Evolutionary conservation across 2,888 invertebrate species (phyloP), one percentile per base, ranked within the genome.

Genomic region (Ellobium chinense): DNA sequence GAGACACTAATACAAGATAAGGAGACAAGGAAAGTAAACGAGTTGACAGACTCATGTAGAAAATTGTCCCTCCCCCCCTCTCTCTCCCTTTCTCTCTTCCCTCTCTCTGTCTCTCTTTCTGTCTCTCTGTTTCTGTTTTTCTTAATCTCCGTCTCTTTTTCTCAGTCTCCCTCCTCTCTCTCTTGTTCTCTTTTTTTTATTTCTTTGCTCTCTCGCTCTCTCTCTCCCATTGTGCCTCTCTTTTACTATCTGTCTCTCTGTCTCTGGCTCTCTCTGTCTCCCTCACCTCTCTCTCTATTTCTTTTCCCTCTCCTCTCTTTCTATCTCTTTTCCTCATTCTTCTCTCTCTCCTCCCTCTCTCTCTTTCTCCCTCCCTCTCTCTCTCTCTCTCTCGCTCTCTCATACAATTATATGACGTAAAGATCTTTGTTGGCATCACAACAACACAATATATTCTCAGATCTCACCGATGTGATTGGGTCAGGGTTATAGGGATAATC

Each of bases 21-120:
- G n/a, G n/a, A n/a, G n/a, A n/a, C n/a, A n/a, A n/a, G n/a, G n/a
- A n/a, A n/a, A n/a, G n/a, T n/a, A n/a, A n/a, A n/a, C n/a, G n/a
- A n/a, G n/a, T n/a, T n/a, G n/a, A n/a, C n/a, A n/a, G n/a, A n/a
- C n/a, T n/a, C n/a, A n/a, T n/a, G n/a, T n/a, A n/a, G n/a, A n/a
- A n/a, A n/a, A n/a, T n/a, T n/a, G 24, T 58, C 31, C 29, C 56
- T 54, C n/a, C 27, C 34, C 27, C n/a, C 56, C 27, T 70, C 46
- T 54, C 70, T 70, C 18, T n/a, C n/a, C n/a, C 37, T 27, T 72
- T 54, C 72, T 46, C 18, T n/a, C 31, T 46, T 72, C 72, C n/a
- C 4, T 72, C 72, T n/a, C 60, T 60, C 60, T n/a, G 9, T 60
- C 9, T n/a, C 60, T 60, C 60, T 24, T 9, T 9, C 21, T 56